Evolutionary conservation across 92 coral and sea anemone species (phyloP).

Genomic region (Porites lobata): DNA sequence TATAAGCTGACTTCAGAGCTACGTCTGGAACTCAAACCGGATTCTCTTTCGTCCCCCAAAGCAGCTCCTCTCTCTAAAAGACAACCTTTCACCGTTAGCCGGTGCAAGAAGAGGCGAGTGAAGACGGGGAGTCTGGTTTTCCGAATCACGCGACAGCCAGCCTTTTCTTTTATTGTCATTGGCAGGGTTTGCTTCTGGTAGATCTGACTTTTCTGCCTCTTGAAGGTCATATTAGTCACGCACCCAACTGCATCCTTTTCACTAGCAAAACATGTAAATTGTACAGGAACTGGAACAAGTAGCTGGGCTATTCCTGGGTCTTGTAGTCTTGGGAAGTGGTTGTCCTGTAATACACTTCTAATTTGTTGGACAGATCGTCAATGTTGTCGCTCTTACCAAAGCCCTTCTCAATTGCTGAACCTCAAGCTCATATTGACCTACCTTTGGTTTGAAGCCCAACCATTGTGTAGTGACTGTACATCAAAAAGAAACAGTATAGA

Average conservation of each 20-base stretch:
- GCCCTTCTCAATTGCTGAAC: constrained; percentile 92
- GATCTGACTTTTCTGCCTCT: constrained; percentile 27
- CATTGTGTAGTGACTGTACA: constrained; percentile 92
- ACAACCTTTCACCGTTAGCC: constrained; percentile 29
- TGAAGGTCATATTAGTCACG: constrained; percentile 2
- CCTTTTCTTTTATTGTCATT: constrained; percentile 7
- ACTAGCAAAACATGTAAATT: constrained; percentile 29
- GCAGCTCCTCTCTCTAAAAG: constrained; percentile 1
- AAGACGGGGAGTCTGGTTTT: neutral
- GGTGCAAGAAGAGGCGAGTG: constrained; percentile 45
- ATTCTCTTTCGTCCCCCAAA: constrained; percentile 30
- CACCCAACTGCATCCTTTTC: constrained; percentile 19
- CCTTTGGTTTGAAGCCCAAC: constrained; percentile 93
- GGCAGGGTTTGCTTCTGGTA: constrained; percentile 11
- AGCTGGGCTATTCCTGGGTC: constrained; percentile 19
- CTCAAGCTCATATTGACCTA: constrained; percentile 94
- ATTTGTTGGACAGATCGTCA: constrained; percentile 81
- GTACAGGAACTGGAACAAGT: constrained; percentile 44
- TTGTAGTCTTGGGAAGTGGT: constrained; percentile 16
- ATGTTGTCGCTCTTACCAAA: constrained; percentile 84
- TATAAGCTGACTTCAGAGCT: constrained; percentile 52
- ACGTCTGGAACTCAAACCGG: constrained; percentile 47
- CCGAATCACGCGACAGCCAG: constrained; percentile 21
- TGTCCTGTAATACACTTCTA: constrained; percentile 50
- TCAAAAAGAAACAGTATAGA: constrained; percentile 38